These are phyloP conservation scores for Rhaphigaster nebulosa DNA, from an alignment of 2,888 invertebrate genomes.

Conservation along the genomic window DNA sequence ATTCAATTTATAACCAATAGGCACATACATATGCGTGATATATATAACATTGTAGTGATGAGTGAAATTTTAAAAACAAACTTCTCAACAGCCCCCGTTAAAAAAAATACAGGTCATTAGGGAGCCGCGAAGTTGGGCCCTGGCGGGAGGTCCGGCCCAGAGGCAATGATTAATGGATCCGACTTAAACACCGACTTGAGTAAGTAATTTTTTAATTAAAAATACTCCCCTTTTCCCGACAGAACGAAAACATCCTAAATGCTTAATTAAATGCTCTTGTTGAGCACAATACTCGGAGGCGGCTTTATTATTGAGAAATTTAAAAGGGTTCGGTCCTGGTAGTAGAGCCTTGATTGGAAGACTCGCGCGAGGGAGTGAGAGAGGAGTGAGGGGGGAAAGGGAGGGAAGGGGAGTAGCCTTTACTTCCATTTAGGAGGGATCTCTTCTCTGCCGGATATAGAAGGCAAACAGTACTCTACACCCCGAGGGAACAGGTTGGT, in stretches of 20 bases:
- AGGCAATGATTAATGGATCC: slow-evolving; percentile 18
- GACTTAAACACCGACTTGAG: slow-evolving; percentile 33
- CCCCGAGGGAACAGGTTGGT: not conserved
- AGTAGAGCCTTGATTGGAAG: not conserved
- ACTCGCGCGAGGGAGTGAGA: not conserved
- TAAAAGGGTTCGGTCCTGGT: not conserved
- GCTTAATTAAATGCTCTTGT: not conserved
- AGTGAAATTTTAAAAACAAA: slow-evolving; percentile 7
- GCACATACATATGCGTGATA: not conserved
- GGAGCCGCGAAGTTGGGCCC: not conserved
- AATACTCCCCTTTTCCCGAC: not conserved
- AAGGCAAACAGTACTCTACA: not conserved
- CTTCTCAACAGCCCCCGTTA: not conserved
- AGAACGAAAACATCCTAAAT: slow-evolving; percentile 28
- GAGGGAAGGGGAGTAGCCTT: not conserved
- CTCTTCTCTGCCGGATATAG: not conserved
- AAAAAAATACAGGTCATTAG: not conserved
- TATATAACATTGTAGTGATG: not conserved
- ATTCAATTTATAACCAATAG: too few relatives aligned
- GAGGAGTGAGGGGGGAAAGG: not conserved
- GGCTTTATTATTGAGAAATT: slow-evolving; percentile 10
- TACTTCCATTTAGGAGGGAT: slow-evolving; percentile 2
- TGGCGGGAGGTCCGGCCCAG: not conserved
- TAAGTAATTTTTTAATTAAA: slow-evolving; percentile 33
- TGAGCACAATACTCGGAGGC: not conserved